phyloP scores from a whole-genome alignment of 2,888 invertebrate genomes.

The Sepioteuthis lessoniana region DNA sequence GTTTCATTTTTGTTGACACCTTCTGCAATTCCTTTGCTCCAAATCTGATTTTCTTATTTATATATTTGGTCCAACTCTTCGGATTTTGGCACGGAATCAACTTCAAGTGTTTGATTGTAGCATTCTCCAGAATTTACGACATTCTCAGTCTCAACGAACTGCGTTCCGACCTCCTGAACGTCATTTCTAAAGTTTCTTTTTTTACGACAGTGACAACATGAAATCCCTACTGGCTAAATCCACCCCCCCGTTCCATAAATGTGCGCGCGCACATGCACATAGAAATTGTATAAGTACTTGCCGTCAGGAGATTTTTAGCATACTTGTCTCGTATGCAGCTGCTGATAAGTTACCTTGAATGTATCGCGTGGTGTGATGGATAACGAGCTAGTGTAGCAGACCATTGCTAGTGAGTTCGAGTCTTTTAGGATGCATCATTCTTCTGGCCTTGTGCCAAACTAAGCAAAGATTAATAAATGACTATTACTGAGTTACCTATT shows the following conservation, averaged over 20 bases:
- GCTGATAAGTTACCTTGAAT: neutral
- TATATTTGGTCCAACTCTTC: neutral
- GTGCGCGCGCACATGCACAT: neutral
- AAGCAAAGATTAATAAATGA: too few relatives aligned
- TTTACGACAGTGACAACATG: neutral
- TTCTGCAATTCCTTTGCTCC: neutral
- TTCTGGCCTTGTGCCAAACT: neutral
- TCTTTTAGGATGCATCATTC: neutral
- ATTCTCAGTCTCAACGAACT: neutral
- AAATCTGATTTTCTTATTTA: neutral
- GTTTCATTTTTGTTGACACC: neutral
- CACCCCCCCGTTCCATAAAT: neutral
- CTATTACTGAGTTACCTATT: too few relatives aligned
- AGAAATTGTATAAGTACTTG: neutral
- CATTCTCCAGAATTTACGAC: neutral
- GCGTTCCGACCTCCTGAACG: neutral
- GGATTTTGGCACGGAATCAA: neutral
- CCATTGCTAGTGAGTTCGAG: too few relatives aligned
- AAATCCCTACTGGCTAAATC: neutral
- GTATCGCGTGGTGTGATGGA: too few relatives aligned
- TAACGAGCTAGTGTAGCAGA: too few relatives aligned
- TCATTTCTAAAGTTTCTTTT: neutral
- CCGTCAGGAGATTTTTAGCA: neutral
- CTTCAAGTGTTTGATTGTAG: neutral
- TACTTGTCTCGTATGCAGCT: neutral